phyloP scores from a whole-genome alignment of 1,140 invertebrate genomes.

The Trachymyrmex cornetzi region DNA sequence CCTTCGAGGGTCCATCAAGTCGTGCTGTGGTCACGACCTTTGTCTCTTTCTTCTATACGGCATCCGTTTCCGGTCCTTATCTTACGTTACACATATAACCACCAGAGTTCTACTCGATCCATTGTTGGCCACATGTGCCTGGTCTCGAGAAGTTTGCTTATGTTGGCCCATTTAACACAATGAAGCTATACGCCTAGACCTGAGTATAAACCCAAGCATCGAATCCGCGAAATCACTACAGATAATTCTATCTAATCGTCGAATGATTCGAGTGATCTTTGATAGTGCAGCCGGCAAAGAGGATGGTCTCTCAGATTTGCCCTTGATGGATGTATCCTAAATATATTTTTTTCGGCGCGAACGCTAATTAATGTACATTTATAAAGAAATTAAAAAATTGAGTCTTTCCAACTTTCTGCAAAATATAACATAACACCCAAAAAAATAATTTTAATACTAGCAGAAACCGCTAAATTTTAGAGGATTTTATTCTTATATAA shows the following conservation, averaged over 20 bases:
- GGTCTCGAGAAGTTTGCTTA: conserved; percentile 78
- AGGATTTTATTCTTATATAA: too few relatives aligned
- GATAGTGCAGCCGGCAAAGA: neutral
- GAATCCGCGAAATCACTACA: conserved; percentile 64
- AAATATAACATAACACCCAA: neutral
- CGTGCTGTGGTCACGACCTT: conserved; percentile 51
- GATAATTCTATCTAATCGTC: conserved; percentile 70
- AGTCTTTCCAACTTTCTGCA: neutral
- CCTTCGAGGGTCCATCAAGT: conserved; percentile 13
- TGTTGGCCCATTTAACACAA: conserved; percentile 77
- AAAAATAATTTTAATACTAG: too few relatives aligned
- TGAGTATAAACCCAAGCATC: conserved; percentile 70
- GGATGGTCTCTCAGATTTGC: neutral
- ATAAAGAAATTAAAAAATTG: neutral
- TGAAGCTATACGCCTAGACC: conserved; percentile 68
- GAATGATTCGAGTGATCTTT: conserved; percentile 33
- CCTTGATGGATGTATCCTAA: neutral
- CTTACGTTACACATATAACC: conserved; percentile 79
- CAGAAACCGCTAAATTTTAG: too few relatives aligned
- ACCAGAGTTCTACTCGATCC: conserved; percentile 64
- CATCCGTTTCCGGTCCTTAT: conserved; percentile 83
- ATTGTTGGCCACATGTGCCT: conserved; percentile 82
- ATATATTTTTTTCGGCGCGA: neutral
- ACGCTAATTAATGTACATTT: neutral
- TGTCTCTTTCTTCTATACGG: conserved; percentile 69